Evolutionary conservation across 2,888 invertebrate genomes (phyloP), one percentile per base, ranked within the genome.

Genomic region (Drosophila borealis): DNA sequence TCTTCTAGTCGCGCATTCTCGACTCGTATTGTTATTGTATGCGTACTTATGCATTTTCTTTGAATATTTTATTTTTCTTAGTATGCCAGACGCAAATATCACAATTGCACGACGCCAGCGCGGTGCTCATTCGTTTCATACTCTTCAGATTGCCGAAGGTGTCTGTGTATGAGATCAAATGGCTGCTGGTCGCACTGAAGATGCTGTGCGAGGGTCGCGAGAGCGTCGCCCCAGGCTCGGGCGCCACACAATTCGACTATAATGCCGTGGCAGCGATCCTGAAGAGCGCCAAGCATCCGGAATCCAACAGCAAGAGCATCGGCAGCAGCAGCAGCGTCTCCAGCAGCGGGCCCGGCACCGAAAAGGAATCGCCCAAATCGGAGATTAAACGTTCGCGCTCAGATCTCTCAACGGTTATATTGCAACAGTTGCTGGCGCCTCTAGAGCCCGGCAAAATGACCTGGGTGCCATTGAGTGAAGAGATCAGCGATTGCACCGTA

Each of bases 221-320:
- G 19, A 66, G 61, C 19, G 62, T 63, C 6, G 50, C 73, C 11
- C 50, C 41, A 13, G 71, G 57, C 0, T 21, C 56, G 10, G 77
- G 69, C 0, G 46, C 79, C 9, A 56, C 80, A n/a, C 88, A 88
- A 81, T 94, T 96, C 33, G 98, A 98, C 92, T 94, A 96, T 90
- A 94, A 95, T 54, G 94, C 95, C 39, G 93, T 98, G 77, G 95
- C 96, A 39, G 95, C 96, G 48, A 94, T 96, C 39, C 94, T 98
- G 92, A 97, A 97, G 88, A 94, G 95, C 89, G 94, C 95, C 34
- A 95, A 95, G 90, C 92, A 95, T 79, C 96, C 96, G 8, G 94
- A 93, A 55, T 92, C 93, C 45, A 92, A 92, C 49, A 91, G 89
- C 59, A 93, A 93, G 45, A 93, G 92, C 65, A 92, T n/a, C 72